phyloP scores from a whole-genome alignment of 2,113 vertebrate species.

The Catharus bicknelli region DNA sequence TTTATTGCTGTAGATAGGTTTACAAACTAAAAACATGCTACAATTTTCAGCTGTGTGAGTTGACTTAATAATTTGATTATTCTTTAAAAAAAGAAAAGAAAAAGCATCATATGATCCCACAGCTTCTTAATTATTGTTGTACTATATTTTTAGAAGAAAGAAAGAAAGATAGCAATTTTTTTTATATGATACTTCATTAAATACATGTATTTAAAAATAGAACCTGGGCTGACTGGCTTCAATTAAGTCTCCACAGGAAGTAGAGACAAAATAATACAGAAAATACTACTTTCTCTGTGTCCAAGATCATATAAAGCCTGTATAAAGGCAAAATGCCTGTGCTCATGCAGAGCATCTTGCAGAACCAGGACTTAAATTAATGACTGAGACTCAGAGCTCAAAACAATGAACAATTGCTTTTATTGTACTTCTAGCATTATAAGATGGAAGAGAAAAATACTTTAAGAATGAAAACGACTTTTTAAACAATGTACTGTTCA shows the following conservation, averaged over 20 bases:
- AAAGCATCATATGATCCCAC: not conserved
- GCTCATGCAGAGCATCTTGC: not conserved
- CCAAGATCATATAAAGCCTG: not conserved
- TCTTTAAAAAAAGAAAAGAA: not conserved
- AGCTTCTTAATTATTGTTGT: not conserved
- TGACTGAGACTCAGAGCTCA: not conserved
- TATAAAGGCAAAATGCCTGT: not conserved
- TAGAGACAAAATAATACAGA: not conserved
- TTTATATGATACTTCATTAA: not conserved
- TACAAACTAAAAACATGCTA: not conserved
- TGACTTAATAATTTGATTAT: not conserved
- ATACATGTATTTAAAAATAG: not conserved
- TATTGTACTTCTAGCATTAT: not conserved
- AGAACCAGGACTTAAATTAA: not conserved
- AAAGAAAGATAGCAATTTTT: not conserved
- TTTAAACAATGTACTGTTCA: slow-evolving; percentile 1
- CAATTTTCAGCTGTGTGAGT: not conserved
- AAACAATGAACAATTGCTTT: not conserved
- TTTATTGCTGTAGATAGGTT: not conserved
- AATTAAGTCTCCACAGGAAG: not conserved
- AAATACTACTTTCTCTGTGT: not conserved
- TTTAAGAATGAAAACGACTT: not conserved
- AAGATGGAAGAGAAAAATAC: not conserved
- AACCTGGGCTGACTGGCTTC: not conserved
- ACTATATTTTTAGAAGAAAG: not conserved